These are phyloP conservation scores for Aegypius monachus DNA, from an alignment of 2,113 vertebrate genomes.

Conservation along the genomic window DNA sequence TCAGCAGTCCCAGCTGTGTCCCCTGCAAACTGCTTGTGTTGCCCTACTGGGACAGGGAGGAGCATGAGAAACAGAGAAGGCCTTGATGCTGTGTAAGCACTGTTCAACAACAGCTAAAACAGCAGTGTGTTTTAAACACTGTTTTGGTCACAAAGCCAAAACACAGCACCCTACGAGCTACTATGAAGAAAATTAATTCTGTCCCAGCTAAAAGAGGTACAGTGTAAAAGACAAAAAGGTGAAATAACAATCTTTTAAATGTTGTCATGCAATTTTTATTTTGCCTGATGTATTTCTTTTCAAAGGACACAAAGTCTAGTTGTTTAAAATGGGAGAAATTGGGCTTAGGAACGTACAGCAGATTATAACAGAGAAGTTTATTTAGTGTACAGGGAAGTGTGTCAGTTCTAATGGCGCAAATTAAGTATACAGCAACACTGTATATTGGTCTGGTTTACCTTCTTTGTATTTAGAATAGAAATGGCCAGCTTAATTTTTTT, in stretches of 20 bases:
- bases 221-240: neutral
- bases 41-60: rapidly evolving
- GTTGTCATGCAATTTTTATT: neutral
- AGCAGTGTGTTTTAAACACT: neutral
- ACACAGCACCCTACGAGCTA: neutral
- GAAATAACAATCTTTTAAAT: neutral
- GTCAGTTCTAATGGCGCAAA: neutral
- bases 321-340: neutral
- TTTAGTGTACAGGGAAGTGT: neutral
- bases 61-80: neutral
- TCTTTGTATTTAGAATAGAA: neutral
- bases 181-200: neutral
- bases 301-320: neutral
- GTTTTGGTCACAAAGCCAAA: neutral
- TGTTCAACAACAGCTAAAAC: neutral
- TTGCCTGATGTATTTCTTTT: neutral
- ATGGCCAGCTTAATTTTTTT: neutral
- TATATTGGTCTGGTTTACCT: neutral
- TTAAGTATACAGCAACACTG: neutral
- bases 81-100: neutral
- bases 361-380: neutral
- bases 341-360: neutral
- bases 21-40: neutral
- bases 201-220: neutral
- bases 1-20: neutral